Evolutionary conservation across 2,113 vertebrate species (phyloP).

Genomic region (Trematocara unimaculatum): DNA sequence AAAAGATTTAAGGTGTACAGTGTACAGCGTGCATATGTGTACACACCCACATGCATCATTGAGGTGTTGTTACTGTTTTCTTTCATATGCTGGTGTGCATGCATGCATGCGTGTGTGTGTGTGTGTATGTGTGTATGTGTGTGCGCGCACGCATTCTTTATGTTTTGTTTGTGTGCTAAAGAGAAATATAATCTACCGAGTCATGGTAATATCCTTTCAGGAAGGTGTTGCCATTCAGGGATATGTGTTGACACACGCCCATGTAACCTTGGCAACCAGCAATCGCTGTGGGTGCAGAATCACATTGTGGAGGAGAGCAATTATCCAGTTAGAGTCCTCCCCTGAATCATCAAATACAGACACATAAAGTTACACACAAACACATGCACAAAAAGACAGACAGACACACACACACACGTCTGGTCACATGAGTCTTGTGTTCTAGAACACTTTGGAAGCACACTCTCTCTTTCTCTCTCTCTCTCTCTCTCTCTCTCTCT

Average conservation of each 20-base stretch:
- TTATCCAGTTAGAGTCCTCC: slow-evolving; percentile 69
- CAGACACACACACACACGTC: background rate
- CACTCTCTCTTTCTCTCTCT: background rate
- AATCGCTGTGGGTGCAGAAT: slow-evolving; percentile 56
- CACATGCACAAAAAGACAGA: slow-evolving; percentile 3
- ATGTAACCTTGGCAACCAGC: slow-evolving; percentile 70
- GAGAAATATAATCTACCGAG: slow-evolving; percentile 35
- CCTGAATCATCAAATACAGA: slow-evolving; percentile 62
- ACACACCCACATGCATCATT: background rate
- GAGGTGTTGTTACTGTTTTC: background rate
- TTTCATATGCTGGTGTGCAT: background rate
- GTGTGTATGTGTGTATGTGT: background rate
- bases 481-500: accelerated
- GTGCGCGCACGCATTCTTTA: background rate
- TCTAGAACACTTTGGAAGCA: slow-evolving; percentile 31
- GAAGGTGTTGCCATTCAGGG: slow-evolving; percentile 63
- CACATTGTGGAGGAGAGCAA: slow-evolving; percentile 57
- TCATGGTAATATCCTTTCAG: slow-evolving; percentile 59
- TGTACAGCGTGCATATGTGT: background rate
- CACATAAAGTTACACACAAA: slow-evolving; percentile 16
- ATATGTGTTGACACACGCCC: slow-evolving; percentile 64
- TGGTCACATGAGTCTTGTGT: slow-evolving; percentile 31
- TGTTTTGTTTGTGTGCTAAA: background rate
- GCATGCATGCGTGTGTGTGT: background rate
- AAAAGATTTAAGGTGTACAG: slow-evolving; percentile 51